Conservation (phyloP, 2,113 vertebrate species). For the Noctilio leporinus region DNA sequence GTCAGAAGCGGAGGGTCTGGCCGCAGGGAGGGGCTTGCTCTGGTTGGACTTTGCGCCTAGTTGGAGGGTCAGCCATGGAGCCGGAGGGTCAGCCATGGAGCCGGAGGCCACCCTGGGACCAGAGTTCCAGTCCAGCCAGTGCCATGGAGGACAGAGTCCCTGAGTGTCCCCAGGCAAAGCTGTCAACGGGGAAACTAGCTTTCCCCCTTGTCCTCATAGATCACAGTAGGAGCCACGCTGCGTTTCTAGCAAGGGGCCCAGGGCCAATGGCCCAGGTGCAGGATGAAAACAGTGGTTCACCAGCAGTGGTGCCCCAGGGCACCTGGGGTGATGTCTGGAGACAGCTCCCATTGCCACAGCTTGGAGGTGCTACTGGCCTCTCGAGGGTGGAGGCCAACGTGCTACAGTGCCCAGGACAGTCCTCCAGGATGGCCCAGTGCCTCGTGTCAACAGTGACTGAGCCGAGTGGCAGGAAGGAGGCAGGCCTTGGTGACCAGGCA, state of each 20-base stretch:
- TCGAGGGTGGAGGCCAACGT: neutral
- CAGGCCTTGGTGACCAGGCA: neutral
- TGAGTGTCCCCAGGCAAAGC: fast-evolving
- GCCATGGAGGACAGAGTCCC: neutral
- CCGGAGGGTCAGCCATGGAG: fast-evolving
- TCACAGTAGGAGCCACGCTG: neutral
- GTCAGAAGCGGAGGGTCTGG: neutral
- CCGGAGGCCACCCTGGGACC: too few species aligned
- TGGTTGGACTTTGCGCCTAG: neutral
- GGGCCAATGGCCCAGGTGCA: fast-evolving
- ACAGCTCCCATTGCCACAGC: neutral
- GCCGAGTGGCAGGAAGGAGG: neutral
- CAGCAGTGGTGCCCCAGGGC: neutral
- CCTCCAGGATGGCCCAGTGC: fast-evolving
- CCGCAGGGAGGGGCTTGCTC: neutral
- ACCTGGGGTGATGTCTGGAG: neutral
- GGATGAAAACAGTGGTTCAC: too few species aligned
- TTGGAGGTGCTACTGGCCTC: neutral
- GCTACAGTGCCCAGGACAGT: neutral
- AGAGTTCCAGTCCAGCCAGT: fast-evolving
- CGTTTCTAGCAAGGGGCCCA: neutral
- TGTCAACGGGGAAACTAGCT: neutral
- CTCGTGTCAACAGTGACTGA: neutral
- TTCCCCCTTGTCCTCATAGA: neutral
- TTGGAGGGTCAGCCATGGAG: fast-evolving